phyloP scores from a whole-genome alignment of 2,113 vertebrate genomes.

The Syrmaticus mikado region DNA sequence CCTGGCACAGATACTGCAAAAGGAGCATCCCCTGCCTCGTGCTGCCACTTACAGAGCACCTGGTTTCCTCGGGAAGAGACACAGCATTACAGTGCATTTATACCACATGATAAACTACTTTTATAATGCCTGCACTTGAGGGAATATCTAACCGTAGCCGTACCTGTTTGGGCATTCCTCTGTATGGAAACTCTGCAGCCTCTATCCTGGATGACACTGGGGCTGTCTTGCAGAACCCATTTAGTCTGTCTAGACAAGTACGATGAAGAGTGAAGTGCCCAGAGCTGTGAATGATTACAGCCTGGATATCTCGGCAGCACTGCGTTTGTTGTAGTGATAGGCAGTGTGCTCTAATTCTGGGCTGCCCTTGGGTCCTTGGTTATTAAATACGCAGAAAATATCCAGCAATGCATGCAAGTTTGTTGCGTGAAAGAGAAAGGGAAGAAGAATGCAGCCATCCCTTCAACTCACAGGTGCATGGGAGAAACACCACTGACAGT shows the following conservation, averaged over 20 bases:
- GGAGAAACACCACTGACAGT: not conserved
- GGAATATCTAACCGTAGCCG: not conserved
- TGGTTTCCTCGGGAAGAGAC: not conserved
- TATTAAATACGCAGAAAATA: not conserved
- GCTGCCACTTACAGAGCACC: not conserved
- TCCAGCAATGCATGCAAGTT: not conserved
- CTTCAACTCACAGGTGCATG: not conserved
- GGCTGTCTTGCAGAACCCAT: slow-evolving; percentile 26
- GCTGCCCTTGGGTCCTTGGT: not conserved
- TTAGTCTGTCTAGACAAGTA: slow-evolving; percentile 45
- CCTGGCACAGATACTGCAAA: accelerated
- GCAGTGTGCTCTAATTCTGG: not conserved
- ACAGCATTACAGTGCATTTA: not conserved
- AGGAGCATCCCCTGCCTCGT: not conserved
- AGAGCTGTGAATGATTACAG: not conserved
- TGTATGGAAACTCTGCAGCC: slow-evolving; percentile 15
- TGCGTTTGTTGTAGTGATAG: not conserved
- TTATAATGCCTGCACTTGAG: not conserved
- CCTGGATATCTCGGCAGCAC: not conserved
- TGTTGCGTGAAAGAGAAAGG: not conserved
- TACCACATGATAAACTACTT: not conserved
- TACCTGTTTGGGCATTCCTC: slow-evolving; percentile 19
- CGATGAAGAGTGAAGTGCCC: slow-evolving; percentile 25
- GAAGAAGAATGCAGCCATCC: not conserved
- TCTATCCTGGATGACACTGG: not conserved